Percentiles rank a stretch among this genome's conserved stretches.
Evolutionary conservation across 2,888 invertebrate genomes (phyloP).

Genomic region (Drosophila barbarae): DNA sequence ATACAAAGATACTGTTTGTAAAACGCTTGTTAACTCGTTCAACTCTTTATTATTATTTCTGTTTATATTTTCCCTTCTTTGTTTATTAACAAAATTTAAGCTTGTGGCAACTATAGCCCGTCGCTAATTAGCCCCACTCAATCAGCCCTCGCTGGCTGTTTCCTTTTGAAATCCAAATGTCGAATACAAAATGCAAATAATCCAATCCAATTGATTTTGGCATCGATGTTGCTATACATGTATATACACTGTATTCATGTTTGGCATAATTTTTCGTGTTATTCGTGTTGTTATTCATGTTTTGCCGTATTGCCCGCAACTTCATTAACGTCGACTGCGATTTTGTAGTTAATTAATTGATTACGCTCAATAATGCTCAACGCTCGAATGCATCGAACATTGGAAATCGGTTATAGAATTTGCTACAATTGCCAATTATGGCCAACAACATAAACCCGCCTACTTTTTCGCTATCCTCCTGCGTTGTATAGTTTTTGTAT

Average conservation of each 20-base stretch:
- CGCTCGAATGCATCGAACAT: slow-evolving; percentile 56
- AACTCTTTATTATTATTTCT: neutral
- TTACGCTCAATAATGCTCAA: slow-evolving; percentile 64
- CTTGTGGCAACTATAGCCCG: neutral
- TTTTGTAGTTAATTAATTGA: slow-evolving; percentile 69
- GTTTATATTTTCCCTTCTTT: neutral
- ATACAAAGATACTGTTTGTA: too few species aligned
- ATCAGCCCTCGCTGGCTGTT: neutral
- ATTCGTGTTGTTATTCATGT: slow-evolving; percentile 23
- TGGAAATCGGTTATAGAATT: slow-evolving; percentile 50
- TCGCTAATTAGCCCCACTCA: slow-evolving; percentile 27
- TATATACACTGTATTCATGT: neutral
- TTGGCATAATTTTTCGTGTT: slow-evolving; percentile 23
- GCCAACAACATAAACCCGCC: slow-evolving; percentile 30
- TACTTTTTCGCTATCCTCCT: neutral
- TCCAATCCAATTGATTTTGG: slow-evolving; percentile 38
- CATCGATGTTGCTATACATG: neutral
- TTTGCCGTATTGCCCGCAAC: slow-evolving; percentile 54
- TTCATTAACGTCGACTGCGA: slow-evolving; percentile 60
- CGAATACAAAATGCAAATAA: slow-evolving; percentile 30
- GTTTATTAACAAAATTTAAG: slow-evolving; percentile 3
- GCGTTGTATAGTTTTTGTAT: neutral
- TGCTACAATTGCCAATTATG: slow-evolving; percentile 63
- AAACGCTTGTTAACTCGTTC: too few species aligned
- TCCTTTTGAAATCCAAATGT: neutral